Evolutionary conservation across 2,888 invertebrate genomes (phyloP).

Genomic region (Eremobia ochroleuca): DNA sequence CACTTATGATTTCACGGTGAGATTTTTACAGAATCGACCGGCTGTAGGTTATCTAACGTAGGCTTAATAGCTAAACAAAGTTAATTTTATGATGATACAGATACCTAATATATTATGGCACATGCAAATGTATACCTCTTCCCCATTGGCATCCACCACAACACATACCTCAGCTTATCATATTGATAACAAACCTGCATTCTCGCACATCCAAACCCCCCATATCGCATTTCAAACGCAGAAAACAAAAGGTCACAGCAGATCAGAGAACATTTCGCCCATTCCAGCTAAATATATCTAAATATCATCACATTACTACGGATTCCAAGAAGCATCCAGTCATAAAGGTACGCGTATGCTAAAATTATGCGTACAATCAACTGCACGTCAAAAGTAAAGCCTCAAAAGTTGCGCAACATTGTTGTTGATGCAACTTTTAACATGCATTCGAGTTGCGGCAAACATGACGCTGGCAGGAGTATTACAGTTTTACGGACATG

Average conservation of each 20-base stretch:
- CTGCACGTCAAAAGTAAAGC: not conserved
- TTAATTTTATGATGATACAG: not conserved
- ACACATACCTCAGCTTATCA: conserved; percentile 5
- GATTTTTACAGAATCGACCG: too few species aligned
- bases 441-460: not conserved
- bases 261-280: conserved; percentile 41
- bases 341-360: conserved; percentile 76
- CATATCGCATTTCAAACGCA: conserved; percentile 11
- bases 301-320: conserved; percentile 57
- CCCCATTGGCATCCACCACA: not conserved
- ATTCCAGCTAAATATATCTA: conserved; percentile 53
- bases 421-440: not conserved
- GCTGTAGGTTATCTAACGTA: too few species aligned
- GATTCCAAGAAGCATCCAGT: conserved; percentile 59
- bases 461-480: not conserved
- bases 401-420: not conserved
- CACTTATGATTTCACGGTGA: too few species aligned
- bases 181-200: conserved; percentile 19
- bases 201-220: not conserved
- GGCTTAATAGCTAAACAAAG: too few species aligned
- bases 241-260: conserved; percentile 44
- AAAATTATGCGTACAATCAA: conserved; percentile 76
- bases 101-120: not conserved
- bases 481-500: not conserved
- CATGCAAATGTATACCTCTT: not conserved